phyloP scores from a whole-genome alignment of 2,113 vertebrate species.

The Cygnus buccinator region DNA sequence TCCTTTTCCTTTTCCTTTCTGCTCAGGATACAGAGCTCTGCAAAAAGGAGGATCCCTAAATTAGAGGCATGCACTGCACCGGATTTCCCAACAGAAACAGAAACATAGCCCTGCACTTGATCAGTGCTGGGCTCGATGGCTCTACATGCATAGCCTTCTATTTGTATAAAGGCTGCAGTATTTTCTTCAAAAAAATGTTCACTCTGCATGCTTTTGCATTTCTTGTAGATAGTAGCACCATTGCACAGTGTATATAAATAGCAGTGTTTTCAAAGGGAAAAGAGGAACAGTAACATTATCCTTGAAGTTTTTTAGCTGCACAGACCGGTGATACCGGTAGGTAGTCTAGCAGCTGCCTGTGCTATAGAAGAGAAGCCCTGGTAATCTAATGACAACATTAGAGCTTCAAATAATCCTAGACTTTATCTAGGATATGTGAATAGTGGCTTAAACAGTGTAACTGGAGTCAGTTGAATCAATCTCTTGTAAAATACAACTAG shows the following conservation, averaged over 20 bases:
- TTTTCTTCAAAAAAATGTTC: background rate
- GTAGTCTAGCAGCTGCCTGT: background rate
- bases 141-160: rapidly evolving
- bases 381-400: background rate
- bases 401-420: background rate
- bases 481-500: background rate
- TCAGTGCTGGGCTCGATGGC: background rate
- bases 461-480: background rate
- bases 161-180: background rate
- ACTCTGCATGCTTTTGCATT: background rate
- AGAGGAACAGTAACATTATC: background rate
- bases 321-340: background rate
- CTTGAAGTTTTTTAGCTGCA: background rate
- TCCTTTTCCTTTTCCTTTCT: no score
- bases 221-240: background rate
- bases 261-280: background rate
- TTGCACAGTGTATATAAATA: background rate
- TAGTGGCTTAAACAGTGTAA: background rate
- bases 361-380: background rate
- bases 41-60: background rate
- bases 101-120: background rate
- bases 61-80: background rate
- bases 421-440: background rate
- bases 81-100: background rate
- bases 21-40: background rate